These are phyloP conservation scores for Tethea ocularis DNA, from an alignment of 2,888 invertebrate species.

Conservation along the genomic window DNA sequence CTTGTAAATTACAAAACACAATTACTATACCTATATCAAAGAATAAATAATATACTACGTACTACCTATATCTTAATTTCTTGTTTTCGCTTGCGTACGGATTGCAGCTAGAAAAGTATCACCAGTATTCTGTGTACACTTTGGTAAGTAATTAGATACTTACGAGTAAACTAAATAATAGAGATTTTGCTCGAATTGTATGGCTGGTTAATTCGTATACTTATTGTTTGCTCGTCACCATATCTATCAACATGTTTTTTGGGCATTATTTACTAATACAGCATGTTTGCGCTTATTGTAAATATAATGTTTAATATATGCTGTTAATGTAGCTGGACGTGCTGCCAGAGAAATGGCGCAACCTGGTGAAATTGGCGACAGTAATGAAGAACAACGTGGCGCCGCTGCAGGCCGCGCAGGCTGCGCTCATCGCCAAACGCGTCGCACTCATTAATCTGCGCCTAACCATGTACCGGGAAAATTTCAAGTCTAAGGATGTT, in stretches of 20 bases:
- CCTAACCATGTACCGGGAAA: conserved; percentile 89
- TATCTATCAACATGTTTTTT: no score
- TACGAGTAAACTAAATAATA: no score
- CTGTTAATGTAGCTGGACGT: conserved; percentile 83
- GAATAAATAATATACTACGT: no score
- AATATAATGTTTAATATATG: background rate
- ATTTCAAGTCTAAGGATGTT: conserved; percentile 85
- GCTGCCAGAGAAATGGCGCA: conserved; percentile 94
- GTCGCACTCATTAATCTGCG: conserved; percentile 91
- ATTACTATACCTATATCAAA: no score
- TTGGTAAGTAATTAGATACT: conserved; percentile 57
- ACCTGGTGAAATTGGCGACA: conserved; percentile 92
- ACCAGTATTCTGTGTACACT: conserved; percentile 68
- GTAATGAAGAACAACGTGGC: conserved; percentile 93
- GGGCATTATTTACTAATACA: no score
- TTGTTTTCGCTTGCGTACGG: conserved; percentile 19
- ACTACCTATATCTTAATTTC: no score
- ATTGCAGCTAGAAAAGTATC: conserved; percentile 40
- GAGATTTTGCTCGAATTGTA: no score
- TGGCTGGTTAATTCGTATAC: no score
- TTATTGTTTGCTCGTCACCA: no score
- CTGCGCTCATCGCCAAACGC: conserved; percentile 92
- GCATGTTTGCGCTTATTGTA: no score
- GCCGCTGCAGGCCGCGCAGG: conserved; percentile 94
- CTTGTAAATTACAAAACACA: no score